Percentiles rank a stretch among this genome's conserved stretches.
phyloP scores from a whole-genome alignment of 37 sponge, comb jelly and placozoan species.

The Diacarnus erythraeanus region DNA sequence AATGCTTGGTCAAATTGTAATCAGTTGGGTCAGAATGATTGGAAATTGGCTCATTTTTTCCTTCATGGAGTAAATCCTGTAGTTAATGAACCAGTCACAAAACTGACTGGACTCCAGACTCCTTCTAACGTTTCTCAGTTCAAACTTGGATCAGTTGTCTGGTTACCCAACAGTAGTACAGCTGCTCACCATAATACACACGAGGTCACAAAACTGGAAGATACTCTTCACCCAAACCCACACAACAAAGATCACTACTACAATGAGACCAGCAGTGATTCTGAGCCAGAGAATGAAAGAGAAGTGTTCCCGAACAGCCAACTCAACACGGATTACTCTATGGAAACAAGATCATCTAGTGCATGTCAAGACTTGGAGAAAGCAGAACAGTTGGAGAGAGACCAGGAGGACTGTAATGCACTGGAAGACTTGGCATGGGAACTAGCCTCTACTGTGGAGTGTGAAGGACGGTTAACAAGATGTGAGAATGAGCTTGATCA shows the following conservation, averaged over 20 bases:
- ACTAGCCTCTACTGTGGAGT: conserved; percentile 26
- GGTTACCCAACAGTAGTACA: conserved; percentile 31
- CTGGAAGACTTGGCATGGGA: conserved; percentile 55
- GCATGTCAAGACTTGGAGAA: conserved; percentile 2
- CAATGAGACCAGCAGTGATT: not conserved
- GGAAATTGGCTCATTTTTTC: conserved; percentile 29
- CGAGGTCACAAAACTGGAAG: not conserved
- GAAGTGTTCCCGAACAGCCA: not conserved
- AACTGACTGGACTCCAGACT: not conserved
- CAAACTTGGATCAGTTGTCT: conserved; percentile 16
- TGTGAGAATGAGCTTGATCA: conserved; percentile 5
- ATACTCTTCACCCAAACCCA: not conserved
- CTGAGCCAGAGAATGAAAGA: conserved; percentile 5
- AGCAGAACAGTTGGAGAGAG: conserved; percentile 14
- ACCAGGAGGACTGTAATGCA: conserved; percentile 33
- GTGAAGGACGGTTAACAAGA: not conserved
- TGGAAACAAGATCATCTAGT: not conserved
- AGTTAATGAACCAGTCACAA: not conserved
- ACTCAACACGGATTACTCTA: not conserved
- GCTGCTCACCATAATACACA: not conserved
- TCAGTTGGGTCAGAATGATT: not conserved
- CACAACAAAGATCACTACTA: conserved; percentile 7
- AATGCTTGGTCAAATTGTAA: not conserved
- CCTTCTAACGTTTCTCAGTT: not conserved
- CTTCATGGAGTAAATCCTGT: conserved; percentile 28